Conservation (phyloP, 2,797 vertebrate genomes). For the Onychomys arenicola region DNA sequence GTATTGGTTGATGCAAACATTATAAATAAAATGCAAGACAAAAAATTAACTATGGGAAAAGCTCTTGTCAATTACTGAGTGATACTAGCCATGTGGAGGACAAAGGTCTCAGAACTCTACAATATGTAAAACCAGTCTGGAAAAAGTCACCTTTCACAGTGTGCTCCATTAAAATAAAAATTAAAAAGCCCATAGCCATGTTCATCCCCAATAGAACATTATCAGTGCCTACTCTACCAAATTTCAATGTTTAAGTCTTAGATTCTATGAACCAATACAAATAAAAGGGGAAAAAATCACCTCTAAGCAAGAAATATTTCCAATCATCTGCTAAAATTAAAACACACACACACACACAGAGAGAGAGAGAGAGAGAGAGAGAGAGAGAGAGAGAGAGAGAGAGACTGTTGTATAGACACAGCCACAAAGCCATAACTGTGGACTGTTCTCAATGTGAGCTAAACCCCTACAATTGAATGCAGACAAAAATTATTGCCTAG, state of each 20-base stretch:
- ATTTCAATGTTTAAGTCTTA: conserved; percentile 31
- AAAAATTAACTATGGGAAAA: background rate
- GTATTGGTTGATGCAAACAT: background rate
- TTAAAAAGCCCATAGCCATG: background rate
- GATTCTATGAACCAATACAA: background rate
- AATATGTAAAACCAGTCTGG: background rate
- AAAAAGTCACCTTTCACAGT: background rate
- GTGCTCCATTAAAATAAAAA: background rate
- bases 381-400: background rate
- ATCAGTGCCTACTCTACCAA: background rate
- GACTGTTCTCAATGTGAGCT: background rate
- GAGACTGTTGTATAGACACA: background rate
- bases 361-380: background rate
- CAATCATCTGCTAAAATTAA: conserved; percentile 59
- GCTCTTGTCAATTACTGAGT: background rate
- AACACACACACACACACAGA: background rate
- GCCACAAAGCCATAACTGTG: background rate
- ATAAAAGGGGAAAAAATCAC: conserved; percentile 44
- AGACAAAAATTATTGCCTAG: conserved; percentile 50
- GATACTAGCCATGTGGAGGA: background rate
- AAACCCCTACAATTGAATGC: conserved; percentile 39
- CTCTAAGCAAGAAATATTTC: conserved; percentile 49
- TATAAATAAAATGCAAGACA: conserved; percentile 37
- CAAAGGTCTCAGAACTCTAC: background rate
- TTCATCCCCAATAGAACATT: background rate